These are phyloP conservation scores for Erpobdella octoculata DNA, from an alignment of 2,888 invertebrate species.

Conservation along the genomic window DNA sequence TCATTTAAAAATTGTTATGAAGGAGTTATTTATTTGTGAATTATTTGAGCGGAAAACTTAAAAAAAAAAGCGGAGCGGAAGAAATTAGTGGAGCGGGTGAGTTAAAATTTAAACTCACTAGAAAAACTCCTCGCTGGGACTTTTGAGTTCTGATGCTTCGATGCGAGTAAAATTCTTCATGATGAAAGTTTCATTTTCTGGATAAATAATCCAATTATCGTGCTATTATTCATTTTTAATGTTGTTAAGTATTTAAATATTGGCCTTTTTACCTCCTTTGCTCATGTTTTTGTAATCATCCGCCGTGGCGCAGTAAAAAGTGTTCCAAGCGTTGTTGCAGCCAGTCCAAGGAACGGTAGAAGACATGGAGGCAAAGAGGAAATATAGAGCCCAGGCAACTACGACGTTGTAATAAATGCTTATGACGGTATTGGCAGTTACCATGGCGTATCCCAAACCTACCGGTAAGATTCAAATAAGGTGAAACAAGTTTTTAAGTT, in stretches of 20 bases:
- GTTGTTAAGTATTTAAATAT: too few species aligned
- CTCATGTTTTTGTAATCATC: conserved; percentile 8
- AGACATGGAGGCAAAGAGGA: conserved; percentile 48
- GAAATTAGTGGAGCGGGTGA: too few species aligned
- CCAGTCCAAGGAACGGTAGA: conserved; percentile 47
- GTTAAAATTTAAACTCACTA: conserved; percentile 35
- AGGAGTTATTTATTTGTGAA: too few species aligned
- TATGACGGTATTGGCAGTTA: conserved; percentile 43
- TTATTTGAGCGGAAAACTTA: too few species aligned
- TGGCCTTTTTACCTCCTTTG: too few species aligned
- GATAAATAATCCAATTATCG: neutral
- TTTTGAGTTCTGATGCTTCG: conserved; percentile 25
- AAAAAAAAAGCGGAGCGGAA: too few species aligned
- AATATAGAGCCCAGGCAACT: conserved; percentile 49
- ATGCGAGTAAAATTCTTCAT: conserved; percentile 7
- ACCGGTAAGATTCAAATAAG: neutral
- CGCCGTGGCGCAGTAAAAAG: conserved; percentile 28
- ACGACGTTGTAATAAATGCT: conserved; percentile 52
- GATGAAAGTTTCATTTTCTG: conserved; percentile 24
- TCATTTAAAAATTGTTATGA: too few species aligned
- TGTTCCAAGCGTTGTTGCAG: conserved; percentile 42
- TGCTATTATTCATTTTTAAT: neutral
- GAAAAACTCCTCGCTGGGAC: conserved; percentile 37
- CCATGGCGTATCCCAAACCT: conserved; percentile 23
- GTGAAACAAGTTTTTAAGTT: neutral